phyloP scores from a whole-genome alignment of 2,113 vertebrate species.

The Fulmarus glacialis region DNA sequence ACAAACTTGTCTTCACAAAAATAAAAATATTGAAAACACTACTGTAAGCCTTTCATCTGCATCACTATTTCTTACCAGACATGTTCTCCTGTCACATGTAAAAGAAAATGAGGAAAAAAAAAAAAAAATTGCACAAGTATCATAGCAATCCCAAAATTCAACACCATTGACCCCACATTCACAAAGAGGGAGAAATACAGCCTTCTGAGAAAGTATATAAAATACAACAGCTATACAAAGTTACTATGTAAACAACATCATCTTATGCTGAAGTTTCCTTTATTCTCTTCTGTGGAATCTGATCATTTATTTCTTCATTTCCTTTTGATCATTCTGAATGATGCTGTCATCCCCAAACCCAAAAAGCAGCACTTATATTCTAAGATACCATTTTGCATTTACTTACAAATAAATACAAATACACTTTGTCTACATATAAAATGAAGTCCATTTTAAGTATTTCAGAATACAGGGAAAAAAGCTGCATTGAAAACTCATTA shows the following conservation, averaged over 20 bases:
- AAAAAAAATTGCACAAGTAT: not conserved
- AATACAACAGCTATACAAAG: not conserved
- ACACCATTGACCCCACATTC: not conserved
- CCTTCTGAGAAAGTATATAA: not conserved
- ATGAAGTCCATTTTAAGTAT: not conserved
- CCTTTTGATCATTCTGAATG: not conserved
- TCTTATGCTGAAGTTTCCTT: not conserved
- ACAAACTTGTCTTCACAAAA: not conserved
- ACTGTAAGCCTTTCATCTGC: not conserved
- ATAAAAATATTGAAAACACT: not conserved
- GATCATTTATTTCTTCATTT: not conserved
- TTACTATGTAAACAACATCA: not conserved
- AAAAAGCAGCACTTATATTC: not conserved
- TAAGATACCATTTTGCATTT: not conserved
- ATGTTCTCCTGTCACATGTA: not conserved
- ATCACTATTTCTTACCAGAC: not conserved
- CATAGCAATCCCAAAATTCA: not conserved
- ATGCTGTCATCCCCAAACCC: not conserved
- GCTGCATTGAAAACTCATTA: slow-evolving; percentile 65
- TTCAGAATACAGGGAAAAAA: slow-evolving; percentile 34
- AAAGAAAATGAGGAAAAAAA: not conserved
- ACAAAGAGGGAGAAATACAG: not conserved
- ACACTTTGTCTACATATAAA: not conserved
- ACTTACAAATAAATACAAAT: not conserved
- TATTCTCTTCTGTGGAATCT: not conserved